A percentile compares a stretch with the other conserved stretches of the same genome.
Conservation (phyloP, 1,140 invertebrate genomes). For the Drosophila gunungcola region DNA sequence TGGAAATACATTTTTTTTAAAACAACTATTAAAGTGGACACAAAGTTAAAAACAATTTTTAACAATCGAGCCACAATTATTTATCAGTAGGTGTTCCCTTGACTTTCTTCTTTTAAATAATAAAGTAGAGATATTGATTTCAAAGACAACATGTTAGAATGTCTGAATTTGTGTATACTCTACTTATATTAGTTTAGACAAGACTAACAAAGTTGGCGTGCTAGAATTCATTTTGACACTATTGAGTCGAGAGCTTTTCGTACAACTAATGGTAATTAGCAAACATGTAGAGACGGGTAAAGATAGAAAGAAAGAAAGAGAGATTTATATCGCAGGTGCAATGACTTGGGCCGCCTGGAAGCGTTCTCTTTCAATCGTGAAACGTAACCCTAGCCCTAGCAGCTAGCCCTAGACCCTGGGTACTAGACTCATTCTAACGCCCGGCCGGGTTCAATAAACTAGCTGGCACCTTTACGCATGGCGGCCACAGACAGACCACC, state of each 20-base stretch:
- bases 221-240: slow-evolving; percentile 80
- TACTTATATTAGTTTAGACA: not conserved
- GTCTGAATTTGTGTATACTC: not conserved
- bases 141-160: not conserved
- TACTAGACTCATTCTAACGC: slow-evolving; percentile 39
- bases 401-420: not conserved
- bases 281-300: slow-evolving; percentile 16
- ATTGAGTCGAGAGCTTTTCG: slow-evolving; percentile 54
- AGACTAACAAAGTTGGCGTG: slow-evolving; percentile 51
- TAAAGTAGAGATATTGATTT: too few species aligned
- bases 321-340: slow-evolving; percentile 76
- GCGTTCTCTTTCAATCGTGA: slow-evolving; percentile 78
- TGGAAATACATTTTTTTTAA: too few species aligned
- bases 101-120: too few species aligned
- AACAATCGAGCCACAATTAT: too few species aligned
- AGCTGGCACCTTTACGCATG: slow-evolving; percentile 80
- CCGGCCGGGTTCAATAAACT: slow-evolving; percentile 71
- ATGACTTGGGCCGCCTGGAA: slow-evolving; percentile 64
- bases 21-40: too few species aligned
- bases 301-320: slow-evolving; percentile 16
- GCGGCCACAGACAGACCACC: slow-evolving; percentile 42
- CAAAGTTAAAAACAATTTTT: too few species aligned
- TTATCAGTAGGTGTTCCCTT: too few species aligned
- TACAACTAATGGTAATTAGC: slow-evolving; percentile 73
- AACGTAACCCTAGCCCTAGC: slow-evolving; percentile 70